Base-by-base conservation (phyloP, 2,113 vertebrate genomes). In the Podarcis cretensis region DNA sequence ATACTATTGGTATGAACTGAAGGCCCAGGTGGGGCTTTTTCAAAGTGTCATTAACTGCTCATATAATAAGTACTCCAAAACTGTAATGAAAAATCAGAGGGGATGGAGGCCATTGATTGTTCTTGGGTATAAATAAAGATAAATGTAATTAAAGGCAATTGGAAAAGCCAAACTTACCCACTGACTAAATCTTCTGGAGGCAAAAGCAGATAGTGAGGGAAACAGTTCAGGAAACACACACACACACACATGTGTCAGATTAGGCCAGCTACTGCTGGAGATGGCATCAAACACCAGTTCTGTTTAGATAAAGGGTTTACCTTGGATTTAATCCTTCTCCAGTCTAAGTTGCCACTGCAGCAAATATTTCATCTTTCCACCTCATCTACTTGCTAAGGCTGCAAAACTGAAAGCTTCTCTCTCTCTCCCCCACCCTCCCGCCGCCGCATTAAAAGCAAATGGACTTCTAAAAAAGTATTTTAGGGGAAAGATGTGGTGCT, bases 281-380 rank as follows among this genome's bases (percentile, higher is more conserved):
- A 63, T 83, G 75, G 89, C 85, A 82, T 82, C 37, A 89, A 87
- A 30, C 43, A 88, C 59, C 75, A 18, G 92, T 66, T 48, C 57
- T 8, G 54, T 82, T 87, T n/a, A 87, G 54, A 87, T 75, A 81
- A 75, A 73, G 48, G 35, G 6, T n/a, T 87, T 87, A 82, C 23
- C 35, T n/a, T 87, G 25, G 68, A 74, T 74, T 87, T 87, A 59
- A 75, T 87, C 78, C 32, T 81, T 74, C 66, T 87, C 65, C 32
- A 81, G 21, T 81, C n/a, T 80, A 68, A n/a, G 32, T 63, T 81
- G 69, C 40, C 37, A 74, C 9, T n/a, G n/a, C 10, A 89, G n/a
- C n/a, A 88, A 83, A 81, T 83, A 40, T 90, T 76, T 89, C 87
- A 89, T 83, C 92, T 80, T 90, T 92, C 92, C 92, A 91, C 66